Conservation (phyloP, 2,113 vertebrate species). For the Kryptolebias marmoratus region DNA sequence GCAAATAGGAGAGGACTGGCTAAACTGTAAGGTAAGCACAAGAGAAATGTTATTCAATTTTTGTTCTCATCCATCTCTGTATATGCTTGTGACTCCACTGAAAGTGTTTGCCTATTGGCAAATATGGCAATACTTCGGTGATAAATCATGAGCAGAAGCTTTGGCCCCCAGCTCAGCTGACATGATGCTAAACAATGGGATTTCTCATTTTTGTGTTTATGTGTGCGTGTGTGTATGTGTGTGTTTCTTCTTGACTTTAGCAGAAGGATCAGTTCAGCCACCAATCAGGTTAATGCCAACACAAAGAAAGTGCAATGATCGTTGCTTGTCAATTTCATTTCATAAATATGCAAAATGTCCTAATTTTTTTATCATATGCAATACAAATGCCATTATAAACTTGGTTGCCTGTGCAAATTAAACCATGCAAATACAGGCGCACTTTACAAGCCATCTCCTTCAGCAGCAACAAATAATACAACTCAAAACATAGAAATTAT, state of each 20-base stretch:
- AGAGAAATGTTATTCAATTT: constrained; percentile 68
- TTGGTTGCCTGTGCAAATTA: neutral
- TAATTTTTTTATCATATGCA: neutral
- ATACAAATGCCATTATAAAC: neutral
- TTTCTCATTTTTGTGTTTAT: constrained; percentile 28
- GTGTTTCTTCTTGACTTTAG: constrained; percentile 51
- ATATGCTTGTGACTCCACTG: constrained; percentile 57
- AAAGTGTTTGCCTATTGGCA: constrained; percentile 79
- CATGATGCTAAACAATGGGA: constrained; percentile 68
- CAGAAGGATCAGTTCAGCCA: constrained; percentile 6
- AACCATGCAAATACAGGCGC: neutral
- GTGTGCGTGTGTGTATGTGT: constrained; percentile 31
- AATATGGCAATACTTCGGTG: constrained; percentile 64
- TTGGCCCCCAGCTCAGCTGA: constrained; percentile 53
- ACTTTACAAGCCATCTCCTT: constrained; percentile 11
- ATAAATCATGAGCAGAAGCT: constrained; percentile 76
- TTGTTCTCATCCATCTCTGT: constrained; percentile 73
- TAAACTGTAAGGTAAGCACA: constrained; percentile 29
- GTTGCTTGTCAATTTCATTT: neutral
- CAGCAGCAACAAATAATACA: constrained; percentile 51
- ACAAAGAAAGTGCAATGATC: neutral
- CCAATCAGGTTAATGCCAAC: neutral
- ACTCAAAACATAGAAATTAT: constrained; percentile 47
- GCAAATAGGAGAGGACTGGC: constrained; percentile 18
- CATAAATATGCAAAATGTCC: neutral